These are phyloP conservation scores for Zeugodacus cucurbitae DNA, from an alignment of 1,140 invertebrate species.

Conservation along the genomic window DNA sequence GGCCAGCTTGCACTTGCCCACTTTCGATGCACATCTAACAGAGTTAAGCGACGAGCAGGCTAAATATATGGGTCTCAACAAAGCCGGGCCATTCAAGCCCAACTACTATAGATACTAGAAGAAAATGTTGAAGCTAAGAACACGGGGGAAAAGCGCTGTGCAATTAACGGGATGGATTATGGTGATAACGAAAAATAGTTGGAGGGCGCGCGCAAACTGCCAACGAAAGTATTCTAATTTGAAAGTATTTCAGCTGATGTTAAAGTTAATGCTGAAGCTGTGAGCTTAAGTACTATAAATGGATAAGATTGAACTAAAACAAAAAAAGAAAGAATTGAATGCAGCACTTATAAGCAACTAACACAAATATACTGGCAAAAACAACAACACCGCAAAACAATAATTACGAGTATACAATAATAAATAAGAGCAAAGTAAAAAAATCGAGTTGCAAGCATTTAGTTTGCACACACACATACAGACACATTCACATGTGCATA, in stretches of 20 bases:
- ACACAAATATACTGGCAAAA: neutral
- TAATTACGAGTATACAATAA: conserved; percentile 11
- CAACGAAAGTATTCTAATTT: conserved; percentile 40
- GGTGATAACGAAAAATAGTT: neutral
- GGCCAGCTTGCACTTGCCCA: conserved; percentile 86
- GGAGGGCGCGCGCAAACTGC: neutral
- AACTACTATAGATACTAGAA: conserved; percentile 92
- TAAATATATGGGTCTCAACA: conserved; percentile 97
- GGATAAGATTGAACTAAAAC: neutral
- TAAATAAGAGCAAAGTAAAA: neutral
- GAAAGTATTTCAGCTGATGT: neutral
- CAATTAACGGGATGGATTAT: neutral
- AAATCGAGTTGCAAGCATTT: neutral
- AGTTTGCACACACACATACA: neutral
- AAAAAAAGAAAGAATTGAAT: conserved; percentile 20
- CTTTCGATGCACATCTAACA: conserved; percentile 96
- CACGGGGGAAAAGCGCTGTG: neutral
- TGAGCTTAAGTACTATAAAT: neutral
- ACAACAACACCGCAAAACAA: conserved; percentile 22
- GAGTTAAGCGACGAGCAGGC: conserved; percentile 97
- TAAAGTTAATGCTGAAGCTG: neutral
- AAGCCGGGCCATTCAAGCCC: conserved; percentile 97
- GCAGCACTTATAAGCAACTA: conserved; percentile 6
- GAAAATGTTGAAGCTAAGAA: neutral
- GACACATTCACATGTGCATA: neutral